Evolutionary conservation across 2,888 invertebrate genomes (phyloP).

Genomic region (Hemicrepidius hirtus): DNA sequence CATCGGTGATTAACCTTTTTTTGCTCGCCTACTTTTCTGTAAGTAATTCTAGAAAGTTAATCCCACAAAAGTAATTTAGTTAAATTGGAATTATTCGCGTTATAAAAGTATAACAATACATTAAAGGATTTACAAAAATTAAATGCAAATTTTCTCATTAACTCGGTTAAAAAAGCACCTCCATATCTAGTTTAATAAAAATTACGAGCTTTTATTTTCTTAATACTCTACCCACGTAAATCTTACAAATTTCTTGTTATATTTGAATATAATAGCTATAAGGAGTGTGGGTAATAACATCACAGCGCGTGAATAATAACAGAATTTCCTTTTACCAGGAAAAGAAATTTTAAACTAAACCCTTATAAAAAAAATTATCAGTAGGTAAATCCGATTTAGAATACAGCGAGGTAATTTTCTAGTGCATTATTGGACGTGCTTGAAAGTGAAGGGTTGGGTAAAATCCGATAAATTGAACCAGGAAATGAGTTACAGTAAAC

Average conservation of each 20-base stretch:
- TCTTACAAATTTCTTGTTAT: constrained; percentile 8
- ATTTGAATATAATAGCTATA: not conserved
- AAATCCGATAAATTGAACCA: constrained; percentile 9
- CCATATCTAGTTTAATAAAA: constrained; percentile 8
- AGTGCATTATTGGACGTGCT: not conserved
- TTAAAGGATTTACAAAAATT: constrained; percentile 11
- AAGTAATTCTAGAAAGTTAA: too few relatives aligned
- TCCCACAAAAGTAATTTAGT: too few relatives aligned
- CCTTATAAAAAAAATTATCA: too few relatives aligned
- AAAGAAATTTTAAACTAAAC: not conserved
- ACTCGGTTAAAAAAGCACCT: not conserved
- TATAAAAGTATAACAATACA: constrained; percentile 8
- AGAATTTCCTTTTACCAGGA: not conserved
- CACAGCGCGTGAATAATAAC: not conserved
- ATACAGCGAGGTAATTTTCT: not conserved
- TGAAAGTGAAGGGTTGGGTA: constrained; percentile 16
- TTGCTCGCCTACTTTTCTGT: too few relatives aligned
- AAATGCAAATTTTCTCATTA: constrained; percentile 22
- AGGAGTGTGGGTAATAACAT: not conserved
- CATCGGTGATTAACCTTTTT: too few relatives aligned
- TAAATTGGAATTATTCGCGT: not conserved
- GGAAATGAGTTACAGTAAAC: constrained; percentile 16
- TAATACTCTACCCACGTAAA: constrained; percentile 10
- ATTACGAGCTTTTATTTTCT: constrained; percentile 10
- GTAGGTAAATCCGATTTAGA: not conserved